Percentiles rank a stretch among this genome's conserved stretches.
Evolutionary conservation across 23 tunicate species (phyloP).

Genomic region (Diplosoma virens): DNA sequence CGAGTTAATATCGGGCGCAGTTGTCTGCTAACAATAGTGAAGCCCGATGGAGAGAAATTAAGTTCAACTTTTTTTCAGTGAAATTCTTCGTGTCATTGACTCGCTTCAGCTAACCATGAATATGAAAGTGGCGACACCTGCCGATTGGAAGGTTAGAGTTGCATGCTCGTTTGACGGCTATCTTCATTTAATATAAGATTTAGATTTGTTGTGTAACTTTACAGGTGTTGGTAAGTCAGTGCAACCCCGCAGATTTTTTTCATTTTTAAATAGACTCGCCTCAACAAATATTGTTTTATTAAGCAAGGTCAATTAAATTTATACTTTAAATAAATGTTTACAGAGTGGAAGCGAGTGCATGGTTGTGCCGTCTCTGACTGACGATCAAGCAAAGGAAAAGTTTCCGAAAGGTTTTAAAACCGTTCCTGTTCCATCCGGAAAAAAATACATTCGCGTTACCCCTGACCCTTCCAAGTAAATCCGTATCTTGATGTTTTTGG

Average conservation of each 20-base stretch:
- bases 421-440: slow-evolving; percentile 79
- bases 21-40: no score
- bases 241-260: background rate
- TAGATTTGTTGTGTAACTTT: background rate
- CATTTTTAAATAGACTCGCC: background rate
- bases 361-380: slow-evolving; percentile 81
- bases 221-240: background rate
- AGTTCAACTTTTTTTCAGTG: slow-evolving; percentile 68
- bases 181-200: background rate
- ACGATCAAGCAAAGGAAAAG: slow-evolving; percentile 73
- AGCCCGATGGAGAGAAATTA: no score
- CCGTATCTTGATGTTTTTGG: no score
- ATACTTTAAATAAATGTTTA: no score
- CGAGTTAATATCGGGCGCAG: no score
- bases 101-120: slow-evolving; percentile 86
- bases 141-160: slow-evolving; percentile 80
- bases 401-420: slow-evolving; percentile 94
- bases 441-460: slow-evolving; percentile 82
- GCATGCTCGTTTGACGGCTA: background rate
- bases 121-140: slow-evolving; percentile 97
- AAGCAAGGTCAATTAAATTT: no score
- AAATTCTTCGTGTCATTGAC: slow-evolving; percentile 86
- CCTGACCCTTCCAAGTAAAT: slow-evolving; percentile 85
- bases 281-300: background rate
- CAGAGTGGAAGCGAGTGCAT: slow-evolving; percentile 86